Evolutionary conservation across 2,797 vertebrate genomes (phyloP).

Genomic region (Bovichtus diacanthus): DNA sequence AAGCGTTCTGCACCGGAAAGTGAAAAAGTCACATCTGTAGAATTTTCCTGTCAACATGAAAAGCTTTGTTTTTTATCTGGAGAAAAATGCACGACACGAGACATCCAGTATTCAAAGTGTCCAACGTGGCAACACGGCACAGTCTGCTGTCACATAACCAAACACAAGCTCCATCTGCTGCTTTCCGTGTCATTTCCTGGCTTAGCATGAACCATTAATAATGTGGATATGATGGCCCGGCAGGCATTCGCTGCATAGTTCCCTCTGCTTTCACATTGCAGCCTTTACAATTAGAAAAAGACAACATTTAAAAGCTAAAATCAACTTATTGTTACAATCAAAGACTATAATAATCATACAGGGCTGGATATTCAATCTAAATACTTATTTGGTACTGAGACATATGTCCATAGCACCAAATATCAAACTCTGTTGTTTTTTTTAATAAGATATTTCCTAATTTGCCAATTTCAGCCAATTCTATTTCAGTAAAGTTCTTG

Average conservation of each 20-base stretch:
- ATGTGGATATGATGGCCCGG: conserved; percentile 55
- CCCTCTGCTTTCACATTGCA: background rate
- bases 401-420: background rate
- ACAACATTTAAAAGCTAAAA: background rate
- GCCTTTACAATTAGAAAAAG: background rate
- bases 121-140: conserved; percentile 16
- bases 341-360: background rate
- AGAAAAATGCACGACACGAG: conserved; percentile 1
- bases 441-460: background rate
- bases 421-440: background rate
- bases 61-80: background rate
- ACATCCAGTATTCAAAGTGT: background rate
- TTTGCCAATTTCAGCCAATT: background rate
- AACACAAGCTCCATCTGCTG: conserved; percentile 72
- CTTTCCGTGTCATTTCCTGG: conserved; percentile 59
- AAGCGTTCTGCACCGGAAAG: background rate
- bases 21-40: background rate
- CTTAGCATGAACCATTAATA: conserved; percentile 71
- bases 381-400: background rate
- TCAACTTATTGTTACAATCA: background rate
- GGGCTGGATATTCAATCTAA: background rate
- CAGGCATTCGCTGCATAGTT: conserved; percentile 48
- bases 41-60: background rate
- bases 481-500: background rate
- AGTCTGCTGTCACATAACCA: conserved; percentile 45